Evolutionary conservation across 2,888 invertebrate species (phyloP), one percentile per base, ranked within the genome.

Genomic region (Lithophane leautieri): DNA sequence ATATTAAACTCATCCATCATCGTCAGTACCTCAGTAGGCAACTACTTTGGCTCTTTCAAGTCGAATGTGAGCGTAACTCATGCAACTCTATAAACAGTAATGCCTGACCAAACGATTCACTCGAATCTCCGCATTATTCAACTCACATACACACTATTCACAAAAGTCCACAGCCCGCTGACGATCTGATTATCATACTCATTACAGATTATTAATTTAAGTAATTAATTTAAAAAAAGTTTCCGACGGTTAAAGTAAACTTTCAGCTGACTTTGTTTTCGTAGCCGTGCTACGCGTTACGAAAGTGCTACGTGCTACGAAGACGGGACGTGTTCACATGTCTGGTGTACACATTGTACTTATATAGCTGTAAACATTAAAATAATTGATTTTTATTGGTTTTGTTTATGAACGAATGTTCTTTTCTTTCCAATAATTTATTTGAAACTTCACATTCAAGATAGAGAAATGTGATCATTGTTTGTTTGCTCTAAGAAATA

Each of bases 251-350:
- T 34, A 71, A 28, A 60, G 25, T 50, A 22, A 70, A 65, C 12
- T 60, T 68, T 61, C 8, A 11, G 19, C 58, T 14, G 25, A 19
- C 1, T 65, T 56, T 34, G 14, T 62, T 68, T 61, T 63, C 54
- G 78, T 79, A 79, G 60, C 54, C 78, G 62, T 78, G 83, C 82
- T 78, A 72, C 75, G 78, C 60, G 76, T 88, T 87, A 89, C 87
- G 88, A 78, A 77, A 77, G 72, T 82, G 86, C 89, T 87, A 87
- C 86, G 86, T 9, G 81, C 86, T 82, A 83, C 86, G 77, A 80
- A 66, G 40, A 40, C 19, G 19, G 42, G 4, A 47, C n/a, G 44
- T 52, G 14, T 42, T 28, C 54, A 78, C n/a, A 44, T 44, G n/a
- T 47, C 28, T 44, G 19, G 47, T 40, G 16, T 34, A 52, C 14